phyloP scores from a whole-genome alignment of 2,113 vertebrate genomes.

The Geococcyx californianus region DNA sequence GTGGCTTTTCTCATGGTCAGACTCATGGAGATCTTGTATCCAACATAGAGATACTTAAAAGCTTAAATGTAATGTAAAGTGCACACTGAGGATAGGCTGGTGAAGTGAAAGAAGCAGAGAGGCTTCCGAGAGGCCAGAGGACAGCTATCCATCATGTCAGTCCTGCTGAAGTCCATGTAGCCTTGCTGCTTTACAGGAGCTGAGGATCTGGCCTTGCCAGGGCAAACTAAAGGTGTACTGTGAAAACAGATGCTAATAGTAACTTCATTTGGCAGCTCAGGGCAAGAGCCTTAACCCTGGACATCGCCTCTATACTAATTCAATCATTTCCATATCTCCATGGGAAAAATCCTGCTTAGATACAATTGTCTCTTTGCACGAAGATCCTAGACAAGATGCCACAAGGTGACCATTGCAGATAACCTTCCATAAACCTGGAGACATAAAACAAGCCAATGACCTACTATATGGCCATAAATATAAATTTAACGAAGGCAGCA shows the following conservation, averaged over 20 bases:
- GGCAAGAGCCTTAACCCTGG: conserved; percentile 23
- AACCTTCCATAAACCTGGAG: conserved; percentile 67
- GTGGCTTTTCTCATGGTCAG: not conserved
- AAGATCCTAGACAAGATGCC: conserved; percentile 14
- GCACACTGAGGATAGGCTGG: not conserved
- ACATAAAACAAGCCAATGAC: conserved; percentile 71
- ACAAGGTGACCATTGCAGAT: conserved; percentile 65
- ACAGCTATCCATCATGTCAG: not conserved
- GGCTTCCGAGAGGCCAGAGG: not conserved
- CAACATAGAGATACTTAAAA: not conserved
- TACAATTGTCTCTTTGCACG: conserved; percentile 31
- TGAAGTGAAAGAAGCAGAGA: not conserved
- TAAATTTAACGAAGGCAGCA: conserved; percentile 70
- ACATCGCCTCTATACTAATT: conserved; percentile 11
- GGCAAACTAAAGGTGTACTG: not conserved
- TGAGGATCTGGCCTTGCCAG: not conserved
- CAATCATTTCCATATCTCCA: conserved; percentile 53
- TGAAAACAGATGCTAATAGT: conserved; percentile 37
- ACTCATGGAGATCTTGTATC: not conserved
- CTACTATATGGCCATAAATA: conserved; percentile 66
- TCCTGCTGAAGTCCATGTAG: not conserved
- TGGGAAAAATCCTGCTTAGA: conserved; percentile 7
- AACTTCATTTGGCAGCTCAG: conserved; percentile 35
- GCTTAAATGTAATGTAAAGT: not conserved
- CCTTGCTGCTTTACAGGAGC: not conserved